Evolutionary conservation across 2,113 vertebrate genomes (phyloP).

Genomic region (Mixornis gularis): DNA sequence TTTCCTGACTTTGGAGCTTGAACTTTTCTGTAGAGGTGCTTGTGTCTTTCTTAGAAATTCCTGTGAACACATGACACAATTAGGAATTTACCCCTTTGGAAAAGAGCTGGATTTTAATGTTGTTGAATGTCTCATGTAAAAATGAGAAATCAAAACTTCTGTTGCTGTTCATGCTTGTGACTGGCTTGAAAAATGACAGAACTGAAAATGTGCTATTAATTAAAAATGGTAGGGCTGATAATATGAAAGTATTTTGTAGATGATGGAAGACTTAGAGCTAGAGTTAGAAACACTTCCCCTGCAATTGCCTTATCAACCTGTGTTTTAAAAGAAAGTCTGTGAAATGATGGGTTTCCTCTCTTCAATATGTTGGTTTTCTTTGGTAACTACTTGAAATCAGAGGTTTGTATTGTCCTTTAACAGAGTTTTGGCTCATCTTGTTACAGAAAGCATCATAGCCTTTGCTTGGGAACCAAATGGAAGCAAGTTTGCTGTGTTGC

Average conservation of each 20-base stretch:
- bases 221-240: neutral
- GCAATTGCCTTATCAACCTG: neutral
- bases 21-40: neutral
- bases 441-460: slow-evolving; percentile 91
- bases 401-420: neutral
- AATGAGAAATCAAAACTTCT: neutral
- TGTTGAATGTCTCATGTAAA: neutral
- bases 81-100: neutral
- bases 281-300: neutral
- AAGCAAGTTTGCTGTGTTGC: slow-evolving; percentile 96
- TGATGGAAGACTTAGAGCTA: neutral
- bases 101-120: neutral
- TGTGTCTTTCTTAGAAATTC: neutral
- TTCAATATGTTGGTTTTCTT: neutral
- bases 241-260: neutral
- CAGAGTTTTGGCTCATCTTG: neutral
- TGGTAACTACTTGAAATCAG: neutral
- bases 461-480: slow-evolving; percentile 98
- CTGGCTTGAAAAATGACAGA: neutral
- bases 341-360: neutral
- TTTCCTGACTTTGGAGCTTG: neutral
- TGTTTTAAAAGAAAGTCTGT: neutral
- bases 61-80: neutral
- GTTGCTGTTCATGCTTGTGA: neutral
- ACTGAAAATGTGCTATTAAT: neutral